A percentile compares a stretch with the other conserved stretches of the same genome.
These are phyloP conservation scores for Nomada ferruginata DNA, from an alignment of 2,888 invertebrate genomes.

Conservation along the genomic window DNA sequence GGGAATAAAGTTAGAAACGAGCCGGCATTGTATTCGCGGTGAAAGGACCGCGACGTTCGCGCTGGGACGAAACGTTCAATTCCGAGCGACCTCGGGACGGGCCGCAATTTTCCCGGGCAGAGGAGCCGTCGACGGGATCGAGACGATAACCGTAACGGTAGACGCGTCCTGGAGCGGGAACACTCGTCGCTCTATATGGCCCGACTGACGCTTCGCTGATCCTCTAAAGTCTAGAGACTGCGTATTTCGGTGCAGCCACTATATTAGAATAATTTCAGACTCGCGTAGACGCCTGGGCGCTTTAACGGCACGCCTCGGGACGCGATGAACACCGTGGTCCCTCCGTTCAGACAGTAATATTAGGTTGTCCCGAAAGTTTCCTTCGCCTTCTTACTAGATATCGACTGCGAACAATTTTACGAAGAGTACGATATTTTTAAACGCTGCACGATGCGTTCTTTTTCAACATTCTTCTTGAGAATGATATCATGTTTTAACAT, in stretches of 20 bases:
- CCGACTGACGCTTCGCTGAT: conserved; percentile 54
- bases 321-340: background rate
- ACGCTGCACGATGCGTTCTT: too few species aligned
- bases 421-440: too few species aligned
- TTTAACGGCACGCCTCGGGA: background rate
- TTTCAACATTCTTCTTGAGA: too few species aligned
- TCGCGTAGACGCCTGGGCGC: conserved; percentile 9
- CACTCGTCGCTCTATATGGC: conserved; percentile 20
- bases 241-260: conserved; percentile 6
- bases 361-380: too few species aligned
- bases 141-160: conserved; percentile 45
- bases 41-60: background rate
- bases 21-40: conserved; percentile 11
- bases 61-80: conserved; percentile 42
- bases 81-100: conserved; percentile 13
- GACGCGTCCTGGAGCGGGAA: conserved; percentile 9
- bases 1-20: background rate
- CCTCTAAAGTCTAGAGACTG: conserved; percentile 33
- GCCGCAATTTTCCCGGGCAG: conserved; percentile 30
- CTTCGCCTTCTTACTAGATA: too few species aligned
- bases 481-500: too few species aligned
- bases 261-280: conserved; percentile 44
- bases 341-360: background rate
- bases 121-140: background rate
- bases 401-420: too few species aligned